Percentiles rank a stretch among this genome's conserved stretches.
These are phyloP conservation scores for Platycercus adscitus DNA, from an alignment of 2,113 vertebrate genomes.

Conservation along the genomic window DNA sequence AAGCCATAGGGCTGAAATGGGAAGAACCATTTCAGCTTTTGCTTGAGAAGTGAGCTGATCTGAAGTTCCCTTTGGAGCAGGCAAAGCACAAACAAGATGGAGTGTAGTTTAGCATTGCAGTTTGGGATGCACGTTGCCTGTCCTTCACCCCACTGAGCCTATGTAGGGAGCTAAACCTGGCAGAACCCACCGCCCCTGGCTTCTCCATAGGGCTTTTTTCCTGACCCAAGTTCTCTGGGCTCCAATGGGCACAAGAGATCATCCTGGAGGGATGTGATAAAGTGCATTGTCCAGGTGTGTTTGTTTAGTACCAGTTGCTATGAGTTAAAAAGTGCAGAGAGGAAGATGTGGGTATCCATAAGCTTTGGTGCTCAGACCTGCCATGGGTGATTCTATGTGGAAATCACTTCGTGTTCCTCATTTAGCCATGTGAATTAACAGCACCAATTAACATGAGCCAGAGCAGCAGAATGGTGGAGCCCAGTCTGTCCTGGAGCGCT, in stretches of 20 bases:
- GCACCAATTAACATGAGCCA: neutral
- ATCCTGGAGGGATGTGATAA: neutral
- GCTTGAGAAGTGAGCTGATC: neutral
- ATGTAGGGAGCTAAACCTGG: neutral
- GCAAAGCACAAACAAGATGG: neutral
- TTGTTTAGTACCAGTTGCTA: neutral
- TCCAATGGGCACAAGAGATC: fast-evolving
- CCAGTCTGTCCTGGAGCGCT: neutral
- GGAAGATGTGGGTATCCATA: fast-evolving
- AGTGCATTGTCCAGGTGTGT: neutral
- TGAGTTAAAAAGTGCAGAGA: neutral
- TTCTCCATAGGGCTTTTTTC: neutral
- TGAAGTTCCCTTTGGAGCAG: neutral
- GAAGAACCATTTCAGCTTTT: slow-evolving; percentile 9
- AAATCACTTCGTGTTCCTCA: fast-evolving
- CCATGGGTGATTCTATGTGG: neutral
- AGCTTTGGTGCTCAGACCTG: neutral
- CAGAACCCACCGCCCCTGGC: neutral
- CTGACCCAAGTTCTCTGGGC: neutral
- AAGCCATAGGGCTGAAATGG: neutral
- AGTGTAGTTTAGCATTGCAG: neutral
- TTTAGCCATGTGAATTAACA: neutral
- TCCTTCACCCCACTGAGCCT: neutral
- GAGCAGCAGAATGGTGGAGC: neutral
- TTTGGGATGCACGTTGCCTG: fast-evolving